Percentiles rank a stretch among this genome's conserved stretches.
Evolutionary conservation across 2,113 vertebrate genomes (phyloP).

Genomic region (Sclerurus mexicanus): DNA sequence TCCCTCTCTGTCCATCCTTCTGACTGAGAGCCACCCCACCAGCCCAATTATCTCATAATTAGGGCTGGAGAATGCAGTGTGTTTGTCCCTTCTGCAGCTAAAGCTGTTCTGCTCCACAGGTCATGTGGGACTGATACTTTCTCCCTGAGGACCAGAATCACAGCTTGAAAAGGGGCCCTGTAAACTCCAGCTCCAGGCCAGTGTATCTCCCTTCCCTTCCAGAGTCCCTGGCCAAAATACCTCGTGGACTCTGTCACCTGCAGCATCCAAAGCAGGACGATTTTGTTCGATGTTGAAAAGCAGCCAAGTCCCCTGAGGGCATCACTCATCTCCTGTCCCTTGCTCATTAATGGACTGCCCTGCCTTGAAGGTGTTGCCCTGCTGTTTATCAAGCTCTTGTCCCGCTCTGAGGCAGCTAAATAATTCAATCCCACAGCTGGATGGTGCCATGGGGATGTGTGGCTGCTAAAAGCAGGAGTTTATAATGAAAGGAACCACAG

Average conservation of each 20-base stretch:
- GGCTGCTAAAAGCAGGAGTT: background rate
- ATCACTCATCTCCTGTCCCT: background rate
- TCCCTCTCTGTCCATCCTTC: background rate
- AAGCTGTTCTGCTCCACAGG: background rate
- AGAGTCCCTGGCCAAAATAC: background rate
- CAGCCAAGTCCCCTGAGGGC: background rate
- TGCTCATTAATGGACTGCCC: background rate
- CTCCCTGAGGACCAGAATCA: background rate
- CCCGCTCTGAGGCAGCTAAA: background rate
- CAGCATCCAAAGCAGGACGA: background rate
- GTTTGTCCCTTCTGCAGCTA: background rate
- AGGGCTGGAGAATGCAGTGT: background rate
- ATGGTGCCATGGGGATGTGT: background rate
- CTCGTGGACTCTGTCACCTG: background rate
- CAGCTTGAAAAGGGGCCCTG: background rate
- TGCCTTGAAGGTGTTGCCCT: background rate
- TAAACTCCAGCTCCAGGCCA: background rate
- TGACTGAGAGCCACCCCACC: background rate
- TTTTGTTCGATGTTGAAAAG: background rate
- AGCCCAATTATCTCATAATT: background rate
- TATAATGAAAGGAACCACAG: background rate
- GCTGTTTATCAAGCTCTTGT: background rate
- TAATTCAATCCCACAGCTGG: background rate
- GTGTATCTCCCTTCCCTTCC: background rate
- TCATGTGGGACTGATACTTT: background rate